These are phyloP conservation scores for Drosophila rufa DNA, from an alignment of 1,140 invertebrate species.

Conservation along the genomic window DNA sequence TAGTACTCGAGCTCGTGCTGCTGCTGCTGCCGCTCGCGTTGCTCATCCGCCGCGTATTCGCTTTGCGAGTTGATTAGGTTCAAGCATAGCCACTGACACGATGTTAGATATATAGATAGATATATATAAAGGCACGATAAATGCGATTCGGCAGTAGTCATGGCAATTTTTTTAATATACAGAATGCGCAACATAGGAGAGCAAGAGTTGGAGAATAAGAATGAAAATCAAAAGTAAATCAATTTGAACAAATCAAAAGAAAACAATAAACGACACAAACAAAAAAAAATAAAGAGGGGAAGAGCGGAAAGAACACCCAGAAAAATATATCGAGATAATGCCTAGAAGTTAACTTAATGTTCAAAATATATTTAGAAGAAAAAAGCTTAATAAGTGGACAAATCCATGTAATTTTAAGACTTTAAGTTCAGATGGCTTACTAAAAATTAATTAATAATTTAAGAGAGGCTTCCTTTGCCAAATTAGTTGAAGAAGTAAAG, in stretches of 20 bases:
- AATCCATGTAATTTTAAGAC: not conserved
- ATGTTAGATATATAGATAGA: slow-evolving; percentile 41
- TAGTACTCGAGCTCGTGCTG: slow-evolving; percentile 50
- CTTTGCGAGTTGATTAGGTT: slow-evolving; percentile 59
- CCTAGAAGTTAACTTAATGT: not conserved
- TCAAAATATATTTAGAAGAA: not conserved
- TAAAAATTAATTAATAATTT: too few relatives aligned
- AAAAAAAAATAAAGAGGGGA: slow-evolving; percentile 1
- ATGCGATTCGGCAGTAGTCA: slow-evolving; percentile 35
- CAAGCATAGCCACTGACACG: slow-evolving; percentile 64
- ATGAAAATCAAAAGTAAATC: slow-evolving; percentile 52
- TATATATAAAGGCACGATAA: slow-evolving; percentile 25
- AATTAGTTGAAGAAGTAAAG: not conserved
- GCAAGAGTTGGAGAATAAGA: slow-evolving; percentile 43
- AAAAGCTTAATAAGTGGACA: not conserved
- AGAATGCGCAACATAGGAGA: slow-evolving; percentile 52
- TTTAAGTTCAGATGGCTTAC: not conserved
- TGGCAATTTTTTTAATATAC: slow-evolving; percentile 39
- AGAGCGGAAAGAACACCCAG: slow-evolving; percentile 9
- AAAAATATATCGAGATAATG: too few relatives aligned
- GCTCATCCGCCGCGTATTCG: slow-evolving; percentile 41
- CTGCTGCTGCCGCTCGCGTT: slow-evolving; percentile 47
- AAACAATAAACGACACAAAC: slow-evolving; percentile 26
- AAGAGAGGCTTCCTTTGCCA: not conserved
- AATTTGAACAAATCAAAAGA: slow-evolving; percentile 40